Percentiles rank a stretch among this genome's conserved stretches.
phyloP scores from a whole-genome alignment of 2,888 invertebrate species.

The Caenorhabditis panamensis region DNA sequence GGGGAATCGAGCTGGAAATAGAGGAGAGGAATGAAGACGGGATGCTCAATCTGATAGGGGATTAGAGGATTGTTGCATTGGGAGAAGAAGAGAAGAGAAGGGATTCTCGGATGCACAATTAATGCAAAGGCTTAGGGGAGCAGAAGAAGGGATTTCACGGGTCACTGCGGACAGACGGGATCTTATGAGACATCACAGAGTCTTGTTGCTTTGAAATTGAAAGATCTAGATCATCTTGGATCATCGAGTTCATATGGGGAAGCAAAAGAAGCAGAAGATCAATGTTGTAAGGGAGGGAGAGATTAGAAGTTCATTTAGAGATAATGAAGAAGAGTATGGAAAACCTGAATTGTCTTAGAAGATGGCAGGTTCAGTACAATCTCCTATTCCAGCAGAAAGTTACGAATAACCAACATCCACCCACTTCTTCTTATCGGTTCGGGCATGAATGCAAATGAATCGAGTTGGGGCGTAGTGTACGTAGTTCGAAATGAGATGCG shows the following conservation, averaged over 20 bases:
- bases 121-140: neutral
- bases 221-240: too few relatives aligned
- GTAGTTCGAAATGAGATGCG: neutral
- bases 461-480: neutral
- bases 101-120: too few relatives aligned
- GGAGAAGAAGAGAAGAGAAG: neutral
- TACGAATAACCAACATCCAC: too few relatives aligned
- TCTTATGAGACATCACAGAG: neutral
- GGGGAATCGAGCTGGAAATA: conserved; percentile 14
- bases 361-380: too few relatives aligned
- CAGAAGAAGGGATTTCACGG: neutral
- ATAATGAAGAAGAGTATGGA: too few relatives aligned
- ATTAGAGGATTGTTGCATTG: conserved; percentile 23
- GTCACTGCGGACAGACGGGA: neutral
- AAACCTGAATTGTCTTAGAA: too few relatives aligned
- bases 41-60: conserved; percentile 6
- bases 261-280: too few relatives aligned
- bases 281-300: too few relatives aligned
- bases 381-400: too few relatives aligned
- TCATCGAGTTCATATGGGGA: too few relatives aligned
- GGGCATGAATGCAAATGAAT: neutral
- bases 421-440: neutral
- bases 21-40: neutral
- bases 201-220: too few relatives aligned
- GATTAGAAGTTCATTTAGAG: too few relatives aligned